Conservation (phyloP, 2,888 invertebrate genomes). For the Prenolepis imparis region DNA sequence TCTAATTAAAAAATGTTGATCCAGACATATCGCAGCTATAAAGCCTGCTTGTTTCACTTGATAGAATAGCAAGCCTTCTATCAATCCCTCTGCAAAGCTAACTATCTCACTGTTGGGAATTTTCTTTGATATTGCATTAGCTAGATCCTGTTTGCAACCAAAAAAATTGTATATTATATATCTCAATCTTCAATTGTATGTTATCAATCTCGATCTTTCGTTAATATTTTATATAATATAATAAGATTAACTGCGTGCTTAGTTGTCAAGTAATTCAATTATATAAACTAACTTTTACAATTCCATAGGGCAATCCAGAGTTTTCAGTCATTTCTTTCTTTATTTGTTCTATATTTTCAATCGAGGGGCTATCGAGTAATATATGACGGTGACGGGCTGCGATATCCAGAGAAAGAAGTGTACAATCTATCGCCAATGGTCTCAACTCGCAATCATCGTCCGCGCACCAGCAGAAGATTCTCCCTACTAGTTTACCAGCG, state of each 20-base stretch:
- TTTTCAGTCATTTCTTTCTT: conserved; percentile 79
- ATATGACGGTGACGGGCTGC: conserved; percentile 80
- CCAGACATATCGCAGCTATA: conserved; percentile 80
- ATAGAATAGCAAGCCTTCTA: conserved; percentile 79
- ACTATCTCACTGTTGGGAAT: conserved; percentile 80
- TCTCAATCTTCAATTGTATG: conserved; percentile 1
- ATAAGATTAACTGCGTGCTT: not conserved
- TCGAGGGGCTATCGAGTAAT: conserved; percentile 77
- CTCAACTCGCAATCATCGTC: conserved; percentile 79
- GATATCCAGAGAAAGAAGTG: conserved; percentile 79
- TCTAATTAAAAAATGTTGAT: conserved; percentile 79
- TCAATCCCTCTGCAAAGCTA: conserved; percentile 80
- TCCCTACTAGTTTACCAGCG: conserved; percentile 81
- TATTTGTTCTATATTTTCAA: conserved; percentile 75
- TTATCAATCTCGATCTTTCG: conserved; percentile 11
- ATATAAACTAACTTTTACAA: conserved; percentile 74
- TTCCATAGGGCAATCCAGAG: conserved; percentile 76
- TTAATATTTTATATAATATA: not conserved
- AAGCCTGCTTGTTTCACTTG: conserved; percentile 76
- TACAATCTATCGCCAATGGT: conserved; percentile 80
- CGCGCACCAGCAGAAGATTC: conserved; percentile 81
- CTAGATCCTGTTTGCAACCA: conserved; percentile 71
- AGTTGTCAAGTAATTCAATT: not conserved
- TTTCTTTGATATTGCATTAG: conserved; percentile 77
- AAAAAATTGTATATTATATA: conserved; percentile 21